phyloP scores from a whole-genome alignment of 1,140 invertebrate genomes.

The Varroa destructor region DNA sequence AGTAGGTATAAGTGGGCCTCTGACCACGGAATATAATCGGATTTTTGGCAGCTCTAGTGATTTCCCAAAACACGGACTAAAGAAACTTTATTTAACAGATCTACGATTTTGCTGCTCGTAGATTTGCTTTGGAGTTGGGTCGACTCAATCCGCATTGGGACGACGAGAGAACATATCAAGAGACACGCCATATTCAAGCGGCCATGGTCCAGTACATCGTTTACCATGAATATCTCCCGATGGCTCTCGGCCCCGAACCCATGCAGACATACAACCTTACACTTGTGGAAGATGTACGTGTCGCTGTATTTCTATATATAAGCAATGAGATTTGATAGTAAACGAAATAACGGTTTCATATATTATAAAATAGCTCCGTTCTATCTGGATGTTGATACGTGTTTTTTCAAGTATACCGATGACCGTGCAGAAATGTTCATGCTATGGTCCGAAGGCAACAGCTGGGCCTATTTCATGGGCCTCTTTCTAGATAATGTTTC shows the following conservation, averaged over 20 bases:
- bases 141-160: conserved; percentile 48
- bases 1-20: too few species aligned
- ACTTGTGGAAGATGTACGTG: conserved; percentile 25
- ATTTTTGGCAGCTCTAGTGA: too few species aligned
- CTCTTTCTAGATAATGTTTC: too few species aligned
- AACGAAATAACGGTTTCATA: neutral
- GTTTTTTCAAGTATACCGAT: neutral
- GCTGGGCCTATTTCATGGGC: too few species aligned
- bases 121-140: conserved; percentile 58
- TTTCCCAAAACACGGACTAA: too few species aligned
- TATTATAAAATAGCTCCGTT: neutral
- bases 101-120: neutral
- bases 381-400: neutral
- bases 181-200: conserved; percentile 42
- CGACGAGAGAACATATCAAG: conserved; percentile 46
- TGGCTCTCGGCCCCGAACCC: conserved; percentile 40
- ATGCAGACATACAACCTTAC: conserved; percentile 35
- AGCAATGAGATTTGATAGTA: neutral
- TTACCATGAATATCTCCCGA: conserved; percentile 43
- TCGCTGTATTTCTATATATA: neutral
- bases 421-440: too few species aligned
- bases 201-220: conserved; percentile 45
- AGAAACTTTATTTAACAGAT: too few species aligned
- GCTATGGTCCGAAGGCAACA: too few species aligned
- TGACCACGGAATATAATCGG: too few species aligned